phyloP scores from a whole-genome alignment of 2,888 invertebrate species.

The Sarcophaga subvicina region DNA sequence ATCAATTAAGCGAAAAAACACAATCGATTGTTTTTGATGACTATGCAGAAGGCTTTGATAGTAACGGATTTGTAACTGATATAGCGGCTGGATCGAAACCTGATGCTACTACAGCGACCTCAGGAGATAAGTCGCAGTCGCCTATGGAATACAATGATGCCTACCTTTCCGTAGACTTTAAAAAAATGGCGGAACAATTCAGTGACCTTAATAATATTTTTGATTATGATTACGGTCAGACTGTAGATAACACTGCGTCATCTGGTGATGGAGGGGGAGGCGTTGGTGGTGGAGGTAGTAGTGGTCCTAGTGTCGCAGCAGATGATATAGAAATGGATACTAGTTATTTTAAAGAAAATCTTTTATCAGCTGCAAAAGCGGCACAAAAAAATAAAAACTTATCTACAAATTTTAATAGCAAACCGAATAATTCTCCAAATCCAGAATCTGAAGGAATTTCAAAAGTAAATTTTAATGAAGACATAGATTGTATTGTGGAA shows the following conservation, averaged over 20 bases:
- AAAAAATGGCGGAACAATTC: conserved; percentile 65
- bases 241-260: conserved; percentile 51
- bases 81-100: conserved; percentile 52
- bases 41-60: conserved; percentile 79
- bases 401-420: conserved; percentile 66
- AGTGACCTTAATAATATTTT: conserved; percentile 57
- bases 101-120: conserved; percentile 30
- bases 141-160: conserved; percentile 64
- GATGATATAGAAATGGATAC: conserved; percentile 73
- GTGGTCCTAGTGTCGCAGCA: conserved; percentile 56
- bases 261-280: conserved; percentile 72
- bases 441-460: conserved; percentile 78
- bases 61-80: conserved; percentile 79
- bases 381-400: conserved; percentile 69
- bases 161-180: conserved; percentile 62
- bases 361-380: conserved; percentile 73
- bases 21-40: conserved; percentile 76
- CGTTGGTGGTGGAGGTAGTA: conserved; percentile 71
- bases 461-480: conserved; percentile 75
- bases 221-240: conserved; percentile 60
- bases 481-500: conserved; percentile 78
- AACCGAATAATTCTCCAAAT: conserved; percentile 71
- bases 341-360: conserved; percentile 75
- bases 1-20: conserved; percentile 74
- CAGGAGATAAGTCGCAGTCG: conserved; percentile 72